Evolutionary conservation across 2,888 invertebrate species (phyloP).

Genomic region (Polymixis lichenea): DNA sequence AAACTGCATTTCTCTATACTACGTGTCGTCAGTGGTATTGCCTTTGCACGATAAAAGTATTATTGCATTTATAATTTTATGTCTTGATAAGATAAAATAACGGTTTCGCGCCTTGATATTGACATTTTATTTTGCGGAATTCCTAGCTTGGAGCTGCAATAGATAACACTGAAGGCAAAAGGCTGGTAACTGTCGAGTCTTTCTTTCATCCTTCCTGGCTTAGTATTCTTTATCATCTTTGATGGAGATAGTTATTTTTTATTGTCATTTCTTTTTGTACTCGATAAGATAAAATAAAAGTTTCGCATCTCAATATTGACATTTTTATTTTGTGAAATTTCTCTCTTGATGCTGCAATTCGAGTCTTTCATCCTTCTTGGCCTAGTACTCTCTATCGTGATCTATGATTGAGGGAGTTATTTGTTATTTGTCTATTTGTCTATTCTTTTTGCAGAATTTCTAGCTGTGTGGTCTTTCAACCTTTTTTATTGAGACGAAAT

Average conservation of each 20-base stretch:
- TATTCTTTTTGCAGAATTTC: no score
- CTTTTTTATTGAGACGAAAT: neutral
- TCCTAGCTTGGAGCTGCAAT: neutral
- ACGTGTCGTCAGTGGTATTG: constrained; percentile 33
- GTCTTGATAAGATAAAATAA: constrained; percentile 43
- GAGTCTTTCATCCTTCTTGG: neutral
- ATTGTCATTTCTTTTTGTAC: no score
- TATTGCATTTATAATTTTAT: constrained; percentile 50
- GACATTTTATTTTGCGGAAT: constrained; percentile 13
- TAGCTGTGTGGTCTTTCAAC: no score
- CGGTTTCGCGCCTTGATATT: constrained; percentile 39
- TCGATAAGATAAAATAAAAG: no score
- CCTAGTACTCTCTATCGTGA: no score
- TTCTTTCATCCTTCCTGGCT: constrained; percentile 6
- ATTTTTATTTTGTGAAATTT: neutral
- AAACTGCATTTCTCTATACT: constrained; percentile 46
- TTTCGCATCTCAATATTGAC: neutral
- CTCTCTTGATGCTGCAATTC: neutral
- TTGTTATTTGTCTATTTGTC: no score
- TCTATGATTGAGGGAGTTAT: no score
- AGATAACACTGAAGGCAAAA: neutral
- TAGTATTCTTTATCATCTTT: neutral
- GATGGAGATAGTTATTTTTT: neutral
- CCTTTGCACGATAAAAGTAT: constrained; percentile 38
- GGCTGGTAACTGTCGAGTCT: neutral